Conservation (phyloP, 2,113 vertebrate genomes). For the Hippocampus guttulatus region DNA sequence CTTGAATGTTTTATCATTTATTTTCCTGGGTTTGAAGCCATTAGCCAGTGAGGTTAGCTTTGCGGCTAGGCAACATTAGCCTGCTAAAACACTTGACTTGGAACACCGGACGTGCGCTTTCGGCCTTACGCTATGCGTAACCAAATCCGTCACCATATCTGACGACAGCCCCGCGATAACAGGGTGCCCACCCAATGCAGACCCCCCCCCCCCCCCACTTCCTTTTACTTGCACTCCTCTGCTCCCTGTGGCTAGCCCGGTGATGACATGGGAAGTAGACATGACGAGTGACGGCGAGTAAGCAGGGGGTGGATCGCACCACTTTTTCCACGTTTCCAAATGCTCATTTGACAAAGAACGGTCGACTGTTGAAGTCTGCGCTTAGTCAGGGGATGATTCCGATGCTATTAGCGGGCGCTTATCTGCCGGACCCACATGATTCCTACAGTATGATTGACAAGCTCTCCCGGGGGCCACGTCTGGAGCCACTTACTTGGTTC, state of each 20-base stretch:
- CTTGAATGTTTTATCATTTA: no score
- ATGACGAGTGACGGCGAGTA: slow-evolving; percentile 27
- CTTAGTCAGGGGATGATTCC: slow-evolving; percentile 15
- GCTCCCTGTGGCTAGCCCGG: slow-evolving; percentile 6
- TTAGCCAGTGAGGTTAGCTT: no score
- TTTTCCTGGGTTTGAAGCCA: no score
- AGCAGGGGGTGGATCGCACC: neutral
- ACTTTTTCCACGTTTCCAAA: neutral
- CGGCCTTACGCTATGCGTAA: no score
- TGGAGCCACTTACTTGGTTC: slow-evolving; percentile 57
- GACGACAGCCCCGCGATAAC: slow-evolving; percentile 52
- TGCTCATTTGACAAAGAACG: neutral
- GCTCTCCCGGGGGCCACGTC: slow-evolving; percentile 54
- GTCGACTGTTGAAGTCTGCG: neutral
- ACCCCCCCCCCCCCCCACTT: neutral
- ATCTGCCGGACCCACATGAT: slow-evolving; percentile 20
- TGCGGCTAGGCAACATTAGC: neutral
- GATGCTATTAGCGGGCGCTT: slow-evolving; percentile 7
- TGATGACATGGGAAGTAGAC: slow-evolving; percentile 40
- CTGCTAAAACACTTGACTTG: neutral
- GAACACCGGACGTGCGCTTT: neutral
- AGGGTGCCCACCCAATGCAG: neutral
- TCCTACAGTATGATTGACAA: slow-evolving; percentile 57
- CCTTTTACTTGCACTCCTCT: neutral
- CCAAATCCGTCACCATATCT: slow-evolving; percentile 24